phyloP scores from a whole-genome alignment of 2,888 invertebrate genomes.

The Rapana venosa region DNA sequence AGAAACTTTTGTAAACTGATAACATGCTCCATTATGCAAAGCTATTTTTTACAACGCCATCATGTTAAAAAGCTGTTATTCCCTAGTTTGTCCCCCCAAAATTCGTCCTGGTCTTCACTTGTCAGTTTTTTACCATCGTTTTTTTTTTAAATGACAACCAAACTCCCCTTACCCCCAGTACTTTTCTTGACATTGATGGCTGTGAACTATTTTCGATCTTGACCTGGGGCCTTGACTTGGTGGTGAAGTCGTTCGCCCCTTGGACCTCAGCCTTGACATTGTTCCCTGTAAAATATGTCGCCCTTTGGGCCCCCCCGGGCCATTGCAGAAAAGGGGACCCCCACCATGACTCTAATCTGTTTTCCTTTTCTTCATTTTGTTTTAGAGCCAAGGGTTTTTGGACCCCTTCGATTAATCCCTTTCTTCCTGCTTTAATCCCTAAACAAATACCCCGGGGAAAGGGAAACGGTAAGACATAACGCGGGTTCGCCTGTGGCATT shows the following conservation, averaged over 20 bases:
- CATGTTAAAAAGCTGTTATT: too few relatives aligned
- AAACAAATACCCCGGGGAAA: constrained; percentile 74
- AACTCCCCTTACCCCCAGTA: too few relatives aligned
- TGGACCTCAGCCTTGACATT: too few relatives aligned
- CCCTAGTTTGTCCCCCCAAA: neutral
- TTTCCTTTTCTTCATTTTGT: constrained; percentile 52
- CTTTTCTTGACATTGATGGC: neutral
- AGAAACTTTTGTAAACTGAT: too few relatives aligned
- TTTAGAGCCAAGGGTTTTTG: constrained; percentile 75
- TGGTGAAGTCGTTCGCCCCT: too few relatives aligned
- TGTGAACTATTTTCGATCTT: neutral
- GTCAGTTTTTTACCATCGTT: neutral
- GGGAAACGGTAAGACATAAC: constrained; percentile 73
- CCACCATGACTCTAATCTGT: constrained; percentile 14
- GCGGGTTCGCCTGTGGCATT: constrained; percentile 42
- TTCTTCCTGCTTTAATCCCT: constrained; percentile 72
- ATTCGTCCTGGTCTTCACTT: neutral
- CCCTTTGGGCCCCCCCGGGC: too few relatives aligned
- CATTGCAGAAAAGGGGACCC: too few relatives aligned
- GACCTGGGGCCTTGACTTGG: constrained; percentile 10
- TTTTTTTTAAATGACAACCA: neutral
- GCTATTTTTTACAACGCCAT: too few relatives aligned
- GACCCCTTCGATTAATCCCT: constrained; percentile 70
- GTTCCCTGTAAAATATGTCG: too few relatives aligned
- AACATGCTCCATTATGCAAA: too few relatives aligned